phyloP scores from a whole-genome alignment of 1,140 invertebrate species.

The Artemia franciscana region DNA sequence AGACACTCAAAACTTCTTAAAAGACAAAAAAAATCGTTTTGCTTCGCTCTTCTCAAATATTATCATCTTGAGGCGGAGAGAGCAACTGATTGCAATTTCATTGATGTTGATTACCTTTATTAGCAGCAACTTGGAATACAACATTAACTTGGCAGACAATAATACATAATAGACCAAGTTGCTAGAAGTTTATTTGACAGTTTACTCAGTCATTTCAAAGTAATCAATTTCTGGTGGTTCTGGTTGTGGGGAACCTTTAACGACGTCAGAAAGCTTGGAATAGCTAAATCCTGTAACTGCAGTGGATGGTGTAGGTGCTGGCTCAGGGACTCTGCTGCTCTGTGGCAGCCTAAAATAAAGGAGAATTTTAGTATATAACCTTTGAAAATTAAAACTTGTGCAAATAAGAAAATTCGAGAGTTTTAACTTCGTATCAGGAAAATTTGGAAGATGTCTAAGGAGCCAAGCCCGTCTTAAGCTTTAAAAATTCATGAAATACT shows the following conservation, averaged over 20 bases:
- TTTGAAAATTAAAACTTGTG: background rate
- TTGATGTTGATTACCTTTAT: background rate
- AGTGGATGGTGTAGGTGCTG: background rate
- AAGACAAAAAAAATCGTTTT: background rate
- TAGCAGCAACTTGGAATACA: background rate
- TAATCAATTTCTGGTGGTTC: slow-evolving; percentile 8
- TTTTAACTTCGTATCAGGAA: background rate
- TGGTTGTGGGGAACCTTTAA: slow-evolving; percentile 3
- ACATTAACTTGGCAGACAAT: background rate
- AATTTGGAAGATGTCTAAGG: too few relatives aligned
- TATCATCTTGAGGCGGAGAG: background rate
- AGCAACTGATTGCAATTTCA: background rate
- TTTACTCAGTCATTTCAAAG: slow-evolving; percentile 8
- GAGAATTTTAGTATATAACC: background rate
- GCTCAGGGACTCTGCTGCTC: background rate
- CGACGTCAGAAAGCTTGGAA: slow-evolving; percentile 8
- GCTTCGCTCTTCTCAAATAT: background rate
- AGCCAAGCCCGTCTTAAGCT: background rate
- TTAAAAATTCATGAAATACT: background rate
- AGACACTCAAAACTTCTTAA: too few relatives aligned
- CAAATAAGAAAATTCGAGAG: background rate
- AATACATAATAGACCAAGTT: background rate
- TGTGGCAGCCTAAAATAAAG: background rate
- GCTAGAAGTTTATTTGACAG: background rate
- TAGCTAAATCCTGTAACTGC: slow-evolving; percentile 5